Evolutionary conservation across 2,888 invertebrate genomes (phyloP), one percentile per base, ranked within the genome.

Genomic region (Cetonia aurata): DNA sequence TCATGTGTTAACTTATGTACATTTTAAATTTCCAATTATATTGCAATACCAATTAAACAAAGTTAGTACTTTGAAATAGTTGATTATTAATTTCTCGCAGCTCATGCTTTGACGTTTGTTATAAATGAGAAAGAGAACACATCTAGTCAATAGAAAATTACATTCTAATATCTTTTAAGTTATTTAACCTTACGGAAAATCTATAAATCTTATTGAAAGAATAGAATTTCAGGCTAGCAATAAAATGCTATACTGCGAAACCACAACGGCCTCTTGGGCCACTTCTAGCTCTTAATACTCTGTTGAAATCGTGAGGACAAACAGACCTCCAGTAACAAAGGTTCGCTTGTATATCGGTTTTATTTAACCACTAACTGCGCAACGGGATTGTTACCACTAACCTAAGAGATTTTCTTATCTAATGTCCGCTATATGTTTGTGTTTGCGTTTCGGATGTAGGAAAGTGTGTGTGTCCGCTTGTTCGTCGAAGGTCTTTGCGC

Each of bases 251-350:
- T 37, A 37, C 8, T 8, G 6, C 37, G 8, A 42, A 12, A 57
- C 8, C 6, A 37, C 57, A 57, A 57, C 3, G 12, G 57, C 42
- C 6, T 12, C 25, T n/a, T 4, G 42, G n/a, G 42, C 19, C 19
- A 37, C 10, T 19, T 19, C 37, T 44, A 57, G 6, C 9, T 57
- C 57, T 10, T 42, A 57, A 25, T 57, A 19, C 19, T n/a, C 42
- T n/a, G 15, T 10, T 33, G 46, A 60, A 65, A 50, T 37, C 41
- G 33, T 37, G 9, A 9, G 50, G 37, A 19, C 37, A 50, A 17
- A 4, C 17, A 4, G 50, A 52, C 37, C 33, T 65, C 37, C 52
- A 33, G 50, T 65, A 65, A 65, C 62, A 65, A 65, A 65, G 17
- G 17, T 52, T 31, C 31, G 48, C 42, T 60, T 65, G 12, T 52